These are phyloP conservation scores for Bombus pascuorum DNA, from an alignment of 1,140 invertebrate genomes.

Conservation along the genomic window DNA sequence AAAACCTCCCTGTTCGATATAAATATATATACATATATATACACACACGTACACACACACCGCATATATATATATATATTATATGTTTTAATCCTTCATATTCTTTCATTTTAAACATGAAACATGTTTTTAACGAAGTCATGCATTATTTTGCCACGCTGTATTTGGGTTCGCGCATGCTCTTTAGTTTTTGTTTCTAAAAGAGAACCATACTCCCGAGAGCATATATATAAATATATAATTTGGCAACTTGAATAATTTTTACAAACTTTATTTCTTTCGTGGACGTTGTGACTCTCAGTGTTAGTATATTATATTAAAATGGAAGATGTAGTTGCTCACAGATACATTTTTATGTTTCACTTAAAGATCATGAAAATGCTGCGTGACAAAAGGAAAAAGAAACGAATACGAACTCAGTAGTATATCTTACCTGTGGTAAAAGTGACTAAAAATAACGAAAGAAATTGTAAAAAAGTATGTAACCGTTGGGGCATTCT, in stretches of 20 bases:
- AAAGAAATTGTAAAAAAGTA: slow-evolving; percentile 31
- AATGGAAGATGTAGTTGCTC: slow-evolving; percentile 41
- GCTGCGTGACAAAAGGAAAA: slow-evolving; percentile 19
- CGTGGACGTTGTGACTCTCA: slow-evolving; percentile 47
- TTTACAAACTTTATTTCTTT: slow-evolving; percentile 52
- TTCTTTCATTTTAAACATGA: slow-evolving; percentile 7
- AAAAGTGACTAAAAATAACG: slow-evolving; percentile 37
- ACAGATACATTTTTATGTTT: slow-evolving; percentile 52
- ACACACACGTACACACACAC: not conserved
- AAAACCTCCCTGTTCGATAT: slow-evolving; percentile 23
- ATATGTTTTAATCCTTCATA: slow-evolving; percentile 14
- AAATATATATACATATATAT: not conserved
- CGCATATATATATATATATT: slow-evolving; percentile 2
- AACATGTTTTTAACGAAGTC: slow-evolving; percentile 21
- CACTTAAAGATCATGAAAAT: slow-evolving; percentile 50
- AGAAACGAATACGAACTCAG: not conserved
- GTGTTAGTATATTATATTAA: slow-evolving; percentile 39
- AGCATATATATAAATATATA: slow-evolving; percentile 46
- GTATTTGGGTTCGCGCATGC: slow-evolving; percentile 63
- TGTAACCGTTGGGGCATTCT: slow-evolving; percentile 53
- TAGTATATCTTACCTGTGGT: slow-evolving; percentile 25
- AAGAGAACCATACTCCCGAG: slow-evolving; percentile 48
- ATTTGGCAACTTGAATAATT: slow-evolving; percentile 39
- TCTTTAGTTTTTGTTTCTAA: slow-evolving; percentile 50
- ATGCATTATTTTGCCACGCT: slow-evolving; percentile 64